Evolutionary conservation across 2,113 vertebrate species (phyloP).

Genomic region (Rhynchopsitta pachyrhyncha): DNA sequence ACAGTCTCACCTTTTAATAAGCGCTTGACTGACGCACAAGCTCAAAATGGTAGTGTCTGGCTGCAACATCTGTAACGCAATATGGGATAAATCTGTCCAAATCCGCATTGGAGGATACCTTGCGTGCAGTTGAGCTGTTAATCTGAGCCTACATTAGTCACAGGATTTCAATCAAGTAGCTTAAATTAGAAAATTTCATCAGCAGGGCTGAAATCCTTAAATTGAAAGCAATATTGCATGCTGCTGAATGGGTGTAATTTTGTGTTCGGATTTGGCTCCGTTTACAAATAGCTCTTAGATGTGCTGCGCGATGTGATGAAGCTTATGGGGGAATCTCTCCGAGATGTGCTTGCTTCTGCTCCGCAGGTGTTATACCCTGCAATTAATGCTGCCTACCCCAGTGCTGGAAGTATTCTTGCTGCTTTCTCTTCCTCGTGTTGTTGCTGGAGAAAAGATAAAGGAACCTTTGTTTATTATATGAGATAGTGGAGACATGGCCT

Average conservation of each 20-base stretch:
- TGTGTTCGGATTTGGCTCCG: background rate
- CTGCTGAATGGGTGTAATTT: background rate
- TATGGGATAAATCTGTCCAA: background rate
- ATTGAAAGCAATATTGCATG: background rate
- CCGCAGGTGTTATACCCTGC: background rate
- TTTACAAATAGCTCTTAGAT: background rate
- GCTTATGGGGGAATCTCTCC: background rate
- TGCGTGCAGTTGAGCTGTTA: background rate
- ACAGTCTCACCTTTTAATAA: slow-evolving; percentile 31
- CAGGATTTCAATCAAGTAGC: slow-evolving; percentile 35
- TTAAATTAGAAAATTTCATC: slow-evolving; percentile 14
- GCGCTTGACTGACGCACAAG: background rate
- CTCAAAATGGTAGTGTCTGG: background rate
- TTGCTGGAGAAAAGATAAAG: background rate
- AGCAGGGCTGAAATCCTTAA: background rate
- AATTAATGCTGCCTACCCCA: background rate
- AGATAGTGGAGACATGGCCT: background rate
- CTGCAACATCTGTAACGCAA: background rate
- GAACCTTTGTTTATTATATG: background rate
- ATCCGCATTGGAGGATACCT: background rate
- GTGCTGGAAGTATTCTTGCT: background rate
- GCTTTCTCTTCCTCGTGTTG: background rate
- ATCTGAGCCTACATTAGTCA: slow-evolving; percentile 8
- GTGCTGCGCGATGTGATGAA: background rate
- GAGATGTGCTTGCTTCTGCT: background rate